A percentile compares a stretch with the other conserved stretches of the same genome.
These are phyloP conservation scores for Lamproptera curius DNA, from an alignment of 2,888 invertebrate genomes.

Conservation along the genomic window DNA sequence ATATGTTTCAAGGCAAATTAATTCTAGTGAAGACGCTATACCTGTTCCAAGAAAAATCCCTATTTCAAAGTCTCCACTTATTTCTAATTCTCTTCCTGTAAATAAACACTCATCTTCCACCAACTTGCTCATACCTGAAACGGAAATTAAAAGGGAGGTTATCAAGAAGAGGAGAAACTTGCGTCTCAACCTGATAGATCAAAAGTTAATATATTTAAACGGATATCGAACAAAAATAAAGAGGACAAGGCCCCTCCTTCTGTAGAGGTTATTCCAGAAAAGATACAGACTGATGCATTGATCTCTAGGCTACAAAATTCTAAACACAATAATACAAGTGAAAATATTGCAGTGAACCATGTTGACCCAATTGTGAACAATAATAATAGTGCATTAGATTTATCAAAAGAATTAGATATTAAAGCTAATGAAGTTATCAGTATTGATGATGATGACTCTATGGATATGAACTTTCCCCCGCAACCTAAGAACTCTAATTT, in stretches of 20 bases:
- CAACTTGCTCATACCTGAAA: constrained; percentile 52
- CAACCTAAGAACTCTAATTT: constrained; percentile 37
- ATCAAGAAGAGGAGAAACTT: constrained; percentile 79
- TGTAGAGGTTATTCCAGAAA: constrained; percentile 52
- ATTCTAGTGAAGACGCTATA: constrained; percentile 56
- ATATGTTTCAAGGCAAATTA: constrained; percentile 36
- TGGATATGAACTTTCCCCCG: constrained; percentile 51
- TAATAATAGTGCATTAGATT: constrained; percentile 71
- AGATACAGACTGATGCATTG: constrained; percentile 58
- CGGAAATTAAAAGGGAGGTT: constrained; percentile 73
- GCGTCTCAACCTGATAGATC: constrained; percentile 89
- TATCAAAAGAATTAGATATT: constrained; percentile 69
- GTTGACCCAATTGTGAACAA: constrained; percentile 69
- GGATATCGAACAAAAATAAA: constrained; percentile 87
- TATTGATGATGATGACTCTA: constrained; percentile 70
- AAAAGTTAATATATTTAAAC: constrained; percentile 92
- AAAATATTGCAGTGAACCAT: constrained; percentile 48
- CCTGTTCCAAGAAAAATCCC: constrained; percentile 72
- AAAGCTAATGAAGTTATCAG: constrained; percentile 71
- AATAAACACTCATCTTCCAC: constrained; percentile 46
- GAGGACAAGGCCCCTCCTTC: constrained; percentile 71
- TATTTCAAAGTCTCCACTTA: constrained; percentile 68
- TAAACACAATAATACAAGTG: constrained; percentile 45
- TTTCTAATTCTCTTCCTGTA: constrained; percentile 56
- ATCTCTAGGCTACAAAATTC: constrained; percentile 69